phyloP scores from a whole-genome alignment of 2,113 vertebrate species.

The Orthonyx spaldingii region DNA sequence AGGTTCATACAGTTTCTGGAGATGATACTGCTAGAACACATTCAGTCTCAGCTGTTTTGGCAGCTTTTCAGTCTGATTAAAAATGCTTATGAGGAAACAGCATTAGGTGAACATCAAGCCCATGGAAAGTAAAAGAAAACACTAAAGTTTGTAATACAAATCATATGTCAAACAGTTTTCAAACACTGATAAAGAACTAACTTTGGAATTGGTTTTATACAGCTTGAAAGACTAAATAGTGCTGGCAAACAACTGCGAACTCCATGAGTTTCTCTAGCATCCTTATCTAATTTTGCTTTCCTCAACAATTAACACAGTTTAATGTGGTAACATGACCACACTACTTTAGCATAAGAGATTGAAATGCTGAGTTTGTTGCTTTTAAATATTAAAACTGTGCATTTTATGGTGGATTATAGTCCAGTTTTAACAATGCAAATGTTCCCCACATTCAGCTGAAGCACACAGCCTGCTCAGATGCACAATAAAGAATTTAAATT shows the following conservation, averaged over 20 bases:
- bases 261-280: background rate
- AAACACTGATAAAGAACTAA: background rate
- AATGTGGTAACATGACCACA: background rate
- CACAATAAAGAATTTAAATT: background rate
- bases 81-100: background rate
- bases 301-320: background rate
- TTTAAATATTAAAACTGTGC: background rate
- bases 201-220: background rate
- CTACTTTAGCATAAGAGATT: background rate
- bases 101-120: background rate
- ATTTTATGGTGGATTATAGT: background rate
- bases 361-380: background rate
- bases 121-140: background rate
- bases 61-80: background rate
- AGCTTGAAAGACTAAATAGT: background rate
- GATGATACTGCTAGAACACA: background rate
- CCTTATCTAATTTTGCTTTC: background rate
- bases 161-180: background rate
- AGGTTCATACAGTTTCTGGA: background rate
- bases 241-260: background rate
- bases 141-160: background rate
- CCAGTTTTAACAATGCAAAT: background rate
- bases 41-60: background rate
- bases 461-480: background rate
- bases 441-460: background rate